Conservation (phyloP, 1,140 invertebrate species). For the Holotrichia oblita region DNA sequence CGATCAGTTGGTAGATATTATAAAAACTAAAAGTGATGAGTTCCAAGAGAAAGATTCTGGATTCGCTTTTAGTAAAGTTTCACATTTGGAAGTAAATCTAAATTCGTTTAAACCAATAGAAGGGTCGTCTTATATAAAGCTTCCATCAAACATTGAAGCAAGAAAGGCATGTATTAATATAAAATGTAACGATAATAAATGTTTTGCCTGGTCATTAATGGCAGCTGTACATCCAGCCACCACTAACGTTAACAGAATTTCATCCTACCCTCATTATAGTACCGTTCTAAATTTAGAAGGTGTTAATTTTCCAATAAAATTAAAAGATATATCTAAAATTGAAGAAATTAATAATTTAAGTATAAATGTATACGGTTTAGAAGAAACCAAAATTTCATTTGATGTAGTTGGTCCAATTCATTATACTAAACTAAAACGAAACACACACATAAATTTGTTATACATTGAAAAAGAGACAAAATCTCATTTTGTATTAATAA, state of each 20-base stretch:
- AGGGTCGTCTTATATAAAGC: too few relatives aligned
- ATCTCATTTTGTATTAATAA: conserved; percentile 1
- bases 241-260: neutral
- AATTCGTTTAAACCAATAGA: conserved; percentile 52
- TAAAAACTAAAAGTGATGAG: conserved; percentile 42
- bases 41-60: neutral
- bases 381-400: neutral
- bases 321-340: conserved; percentile 15
- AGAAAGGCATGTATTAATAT: too few relatives aligned
- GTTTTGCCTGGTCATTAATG: neutral
- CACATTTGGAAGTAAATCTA: conserved; percentile 43
- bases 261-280: neutral
- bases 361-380: conserved; percentile 24
- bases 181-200: too few relatives aligned
- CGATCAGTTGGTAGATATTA: neutral
- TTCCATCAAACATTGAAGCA: too few relatives aligned
- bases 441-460: conserved; percentile 27
- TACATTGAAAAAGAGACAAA: neutral
- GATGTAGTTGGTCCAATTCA: neutral
- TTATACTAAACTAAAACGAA: neutral
- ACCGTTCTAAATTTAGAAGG: neutral
- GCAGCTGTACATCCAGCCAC: neutral
- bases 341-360: conserved; percentile 3
- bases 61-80: conserved; percentile 41
- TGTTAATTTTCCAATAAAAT: neutral